Evolutionary conservation across 2,113 vertebrate species (phyloP), one percentile per base, ranked within the genome.

Genomic region (Melierax canorus): DNA sequence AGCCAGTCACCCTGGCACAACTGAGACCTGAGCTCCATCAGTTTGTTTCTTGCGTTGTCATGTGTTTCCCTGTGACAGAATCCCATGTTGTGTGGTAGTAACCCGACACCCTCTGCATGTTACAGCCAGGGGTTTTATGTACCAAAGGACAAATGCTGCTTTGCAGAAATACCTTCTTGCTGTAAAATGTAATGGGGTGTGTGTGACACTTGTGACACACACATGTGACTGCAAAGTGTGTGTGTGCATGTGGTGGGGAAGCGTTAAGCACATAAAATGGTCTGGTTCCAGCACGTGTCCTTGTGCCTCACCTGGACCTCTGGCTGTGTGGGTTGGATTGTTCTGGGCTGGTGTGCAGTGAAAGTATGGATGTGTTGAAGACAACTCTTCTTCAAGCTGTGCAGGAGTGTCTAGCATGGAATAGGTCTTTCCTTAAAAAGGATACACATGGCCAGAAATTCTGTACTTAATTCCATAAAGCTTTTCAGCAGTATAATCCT

Each of bases 211-310:
- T 43, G 29, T 7, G 50, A 23, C 1, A 3, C 8, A 22, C 1
- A 0, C 4, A 1, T 7, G 11, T 9, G 26, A 10, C 30, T 63
- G 22, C 11, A 0, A 9, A 27, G 18, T 3, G 6, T 5, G 22
- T 10, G 16, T 15, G 50, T 27, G 50, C 1, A 3, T 10, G 66
- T 53, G 17, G 7, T 45, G 24, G 20, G 32, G 45, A 32, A 11
- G 46, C 11, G 7, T 10, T 5, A 9, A 13, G 64, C 24, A 21
- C 1, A 0, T 1, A 1, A 4, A 19, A 6, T 2, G 38, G 39
- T 22, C 24, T 17, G 43, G 22, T 17, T 56, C 17, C 15, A 19
- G 1, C 3, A 2, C 11, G 14, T 6, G 34, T 51, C 27, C 30
- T 11, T 21, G 18, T 21, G 41, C 30, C 7, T 23, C 2, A 3